Percentiles rank a stretch among this genome's conserved stretches.
phyloP scores from a whole-genome alignment of 2,888 invertebrate species.

The Drosophila kokeensis region DNA sequence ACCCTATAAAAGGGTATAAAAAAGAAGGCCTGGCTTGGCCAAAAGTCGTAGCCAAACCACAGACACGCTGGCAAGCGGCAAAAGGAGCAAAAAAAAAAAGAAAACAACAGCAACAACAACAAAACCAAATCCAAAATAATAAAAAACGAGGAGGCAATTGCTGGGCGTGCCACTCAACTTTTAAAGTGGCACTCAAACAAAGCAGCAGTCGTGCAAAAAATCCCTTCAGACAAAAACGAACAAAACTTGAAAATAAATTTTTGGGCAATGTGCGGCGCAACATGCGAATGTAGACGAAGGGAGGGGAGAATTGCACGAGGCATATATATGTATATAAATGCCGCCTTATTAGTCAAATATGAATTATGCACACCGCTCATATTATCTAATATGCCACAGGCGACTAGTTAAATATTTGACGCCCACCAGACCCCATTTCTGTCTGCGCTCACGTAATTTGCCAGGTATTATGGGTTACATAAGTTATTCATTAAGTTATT shows the following conservation, averaged over 20 bases:
- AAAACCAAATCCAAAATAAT: constrained; percentile 1
- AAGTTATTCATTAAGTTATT: constrained; percentile 77
- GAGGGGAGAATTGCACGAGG: neutral
- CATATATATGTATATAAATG: constrained; percentile 38
- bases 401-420: constrained; percentile 71
- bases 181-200: constrained; percentile 70
- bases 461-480: constrained; percentile 62
- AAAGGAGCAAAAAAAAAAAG: constrained; percentile 31
- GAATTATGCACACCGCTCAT: constrained; percentile 56
- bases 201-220: constrained; percentile 42
- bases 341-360: constrained; percentile 56
- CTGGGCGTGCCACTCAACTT: constrained; percentile 60
- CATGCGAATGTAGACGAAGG: constrained; percentile 26
- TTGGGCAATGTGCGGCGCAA: constrained; percentile 24
- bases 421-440: constrained; percentile 4
- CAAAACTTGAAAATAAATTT: constrained; percentile 34
- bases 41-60: constrained; percentile 60
- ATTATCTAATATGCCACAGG: constrained; percentile 71
- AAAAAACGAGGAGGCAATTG: constrained; percentile 41
- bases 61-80: constrained; percentile 58
- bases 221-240: constrained; percentile 9
- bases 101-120: constrained; percentile 1
- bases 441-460: constrained; percentile 49
- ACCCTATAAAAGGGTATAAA: constrained; percentile 4
- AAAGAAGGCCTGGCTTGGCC: constrained; percentile 27